These are phyloP conservation scores for Leucozona laternaria DNA, from an alignment of 2,888 invertebrate species.

Conservation along the genomic window DNA sequence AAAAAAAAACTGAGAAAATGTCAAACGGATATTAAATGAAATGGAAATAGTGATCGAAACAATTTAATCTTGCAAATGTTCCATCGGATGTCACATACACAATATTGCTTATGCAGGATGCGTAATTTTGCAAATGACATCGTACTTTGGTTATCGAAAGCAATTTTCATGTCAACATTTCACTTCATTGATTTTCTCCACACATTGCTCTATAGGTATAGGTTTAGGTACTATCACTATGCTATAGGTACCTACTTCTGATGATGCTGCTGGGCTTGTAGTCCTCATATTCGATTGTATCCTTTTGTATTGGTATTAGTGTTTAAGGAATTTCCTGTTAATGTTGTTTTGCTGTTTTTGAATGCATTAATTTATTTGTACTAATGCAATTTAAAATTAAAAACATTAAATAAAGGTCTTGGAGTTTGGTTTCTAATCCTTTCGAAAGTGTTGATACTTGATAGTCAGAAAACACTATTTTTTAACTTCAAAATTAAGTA, in stretches of 20 bases:
- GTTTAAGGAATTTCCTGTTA: neutral
- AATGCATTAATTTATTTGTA: neutral
- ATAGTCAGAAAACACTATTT: too few relatives aligned
- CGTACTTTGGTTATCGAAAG: constrained; percentile 44
- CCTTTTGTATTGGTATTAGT: neutral
- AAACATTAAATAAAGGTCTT: too few relatives aligned
- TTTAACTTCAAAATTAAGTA: too few relatives aligned
- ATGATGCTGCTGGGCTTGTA: neutral
- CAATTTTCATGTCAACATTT: constrained; percentile 49
- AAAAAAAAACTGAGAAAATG: constrained; percentile 9
- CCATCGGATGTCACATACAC: constrained; percentile 39
- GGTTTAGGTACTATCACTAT: neutral
- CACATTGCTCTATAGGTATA: neutral
- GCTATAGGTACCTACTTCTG: neutral
- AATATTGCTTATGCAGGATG: constrained; percentile 46
- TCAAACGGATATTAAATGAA: constrained; percentile 34
- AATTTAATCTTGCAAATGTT: constrained; percentile 48
- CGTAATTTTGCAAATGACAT: constrained; percentile 43
- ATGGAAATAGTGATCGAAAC: constrained; percentile 43
- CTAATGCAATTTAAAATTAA: neutral
- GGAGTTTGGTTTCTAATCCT: too few relatives aligned
- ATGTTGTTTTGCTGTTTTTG: neutral
- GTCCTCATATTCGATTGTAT: neutral
- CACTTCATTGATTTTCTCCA: constrained; percentile 43
- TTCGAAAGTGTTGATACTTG: too few relatives aligned